Percentiles rank a stretch among this genome's conserved stretches.
phyloP scores from a whole-genome alignment of 2,797 vertebrate species.

The Mastacembelus armatus region DNA sequence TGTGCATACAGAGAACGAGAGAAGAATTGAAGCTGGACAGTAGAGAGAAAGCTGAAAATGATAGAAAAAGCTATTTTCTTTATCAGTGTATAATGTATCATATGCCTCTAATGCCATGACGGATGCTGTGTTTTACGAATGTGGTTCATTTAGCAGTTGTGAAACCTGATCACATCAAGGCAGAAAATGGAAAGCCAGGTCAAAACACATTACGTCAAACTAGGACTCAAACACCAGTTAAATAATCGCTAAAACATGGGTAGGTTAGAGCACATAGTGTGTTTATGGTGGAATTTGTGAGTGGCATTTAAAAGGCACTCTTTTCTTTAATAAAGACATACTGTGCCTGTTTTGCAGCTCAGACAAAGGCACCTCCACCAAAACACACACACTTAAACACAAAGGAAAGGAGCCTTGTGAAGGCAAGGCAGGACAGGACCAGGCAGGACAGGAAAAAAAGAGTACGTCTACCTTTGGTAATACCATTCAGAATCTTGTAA shows the following conservation, averaged over 20 bases:
- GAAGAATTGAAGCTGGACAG: slow-evolving; percentile 9
- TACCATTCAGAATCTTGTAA: slow-evolving; percentile 73
- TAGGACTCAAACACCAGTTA: slow-evolving; percentile 12
- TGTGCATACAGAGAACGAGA: slow-evolving; percentile 21
- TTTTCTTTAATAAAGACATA: slow-evolving; percentile 14
- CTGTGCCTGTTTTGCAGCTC: slow-evolving; percentile 37
- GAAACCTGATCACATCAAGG: slow-evolving; percentile 28
- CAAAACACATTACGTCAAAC: slow-evolving; percentile 31
- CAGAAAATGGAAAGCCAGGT: slow-evolving; percentile 43
- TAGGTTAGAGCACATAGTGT: neutral
- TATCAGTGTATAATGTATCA: slow-evolving; percentile 11
- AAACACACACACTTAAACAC: slow-evolving; percentile 5
- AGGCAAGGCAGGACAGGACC: slow-evolving; percentile 37
- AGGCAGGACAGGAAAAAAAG: slow-evolving; percentile 50
- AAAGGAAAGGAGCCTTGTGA: slow-evolving; percentile 43
- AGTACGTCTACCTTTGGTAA: slow-evolving; percentile 55
- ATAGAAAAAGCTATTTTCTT: slow-evolving; percentile 18
- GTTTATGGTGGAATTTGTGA: slow-evolving; percentile 3
- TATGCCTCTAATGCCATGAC: slow-evolving; percentile 13
- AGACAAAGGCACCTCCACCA: slow-evolving; percentile 54
- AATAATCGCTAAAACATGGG: neutral
- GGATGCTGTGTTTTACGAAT: slow-evolving; percentile 16
- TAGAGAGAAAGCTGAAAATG: slow-evolving; percentile 3
- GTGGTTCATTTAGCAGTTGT: slow-evolving; percentile 9
- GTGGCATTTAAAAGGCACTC: slow-evolving; percentile 19